phyloP scores from a whole-genome alignment of 2,797 vertebrate species.

The Enteromius anoplus region DNA sequence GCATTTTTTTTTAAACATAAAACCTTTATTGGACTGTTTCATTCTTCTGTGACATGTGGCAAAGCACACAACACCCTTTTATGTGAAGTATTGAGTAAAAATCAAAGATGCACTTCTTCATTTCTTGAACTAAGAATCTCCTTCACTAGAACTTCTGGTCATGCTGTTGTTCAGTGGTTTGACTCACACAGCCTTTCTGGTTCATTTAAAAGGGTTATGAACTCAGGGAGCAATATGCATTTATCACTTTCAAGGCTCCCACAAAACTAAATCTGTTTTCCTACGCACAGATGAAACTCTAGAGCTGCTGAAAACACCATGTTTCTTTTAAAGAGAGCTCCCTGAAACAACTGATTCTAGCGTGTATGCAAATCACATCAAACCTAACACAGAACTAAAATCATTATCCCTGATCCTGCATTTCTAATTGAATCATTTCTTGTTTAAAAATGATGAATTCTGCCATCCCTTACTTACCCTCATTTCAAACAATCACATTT shows the following conservation, averaged over 20 bases:
- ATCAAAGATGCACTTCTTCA: background rate
- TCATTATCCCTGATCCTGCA: background rate
- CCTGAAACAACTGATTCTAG: slow-evolving; percentile 43
- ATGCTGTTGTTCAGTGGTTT: slow-evolving; percentile 21
- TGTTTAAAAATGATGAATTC: background rate
- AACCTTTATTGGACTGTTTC: background rate
- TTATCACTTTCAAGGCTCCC: slow-evolving; percentile 49
- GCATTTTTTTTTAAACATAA: background rate
- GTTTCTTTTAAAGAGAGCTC: slow-evolving; percentile 48
- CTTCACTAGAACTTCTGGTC: background rate
- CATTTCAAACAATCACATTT: background rate
- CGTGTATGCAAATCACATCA: background rate
- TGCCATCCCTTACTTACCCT: background rate
- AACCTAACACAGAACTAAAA: background rate
- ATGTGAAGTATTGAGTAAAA: background rate
- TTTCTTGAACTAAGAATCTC: slow-evolving; percentile 11
- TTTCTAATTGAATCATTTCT: background rate
- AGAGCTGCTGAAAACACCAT: slow-evolving; percentile 16
- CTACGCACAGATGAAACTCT: slow-evolving; percentile 43
- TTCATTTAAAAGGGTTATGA: slow-evolving; percentile 38
- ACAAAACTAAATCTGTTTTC: slow-evolving; percentile 49
- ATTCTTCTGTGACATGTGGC: background rate
- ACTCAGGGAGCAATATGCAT: slow-evolving; percentile 40
- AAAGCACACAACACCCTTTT: background rate
- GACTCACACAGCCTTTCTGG: slow-evolving; percentile 34